phyloP scores from a whole-genome alignment of 2,888 invertebrate species.

The Nemapogon koenigi region DNA sequence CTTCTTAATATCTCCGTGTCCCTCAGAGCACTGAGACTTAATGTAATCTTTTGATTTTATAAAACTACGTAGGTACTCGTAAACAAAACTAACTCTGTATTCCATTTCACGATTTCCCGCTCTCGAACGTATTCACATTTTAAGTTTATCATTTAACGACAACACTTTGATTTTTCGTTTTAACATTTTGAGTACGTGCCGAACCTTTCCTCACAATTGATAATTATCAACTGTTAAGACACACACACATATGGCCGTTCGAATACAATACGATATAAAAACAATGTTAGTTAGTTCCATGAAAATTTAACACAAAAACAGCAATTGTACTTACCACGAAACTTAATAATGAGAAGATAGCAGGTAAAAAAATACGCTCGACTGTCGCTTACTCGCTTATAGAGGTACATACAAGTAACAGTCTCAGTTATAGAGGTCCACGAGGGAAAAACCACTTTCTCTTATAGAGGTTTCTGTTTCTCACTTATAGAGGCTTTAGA shows the following conservation, averaged over 20 bases:
- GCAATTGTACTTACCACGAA: too few species aligned
- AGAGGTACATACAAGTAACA: conserved; percentile 9
- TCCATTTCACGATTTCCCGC: neutral
- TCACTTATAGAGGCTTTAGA: conserved; percentile 14
- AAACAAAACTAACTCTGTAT: neutral
- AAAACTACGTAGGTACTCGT: neutral
- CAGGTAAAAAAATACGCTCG: too few species aligned
- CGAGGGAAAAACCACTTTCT: conserved; percentile 13
- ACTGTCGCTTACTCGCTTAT: too few species aligned
- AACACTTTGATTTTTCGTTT: neutral
- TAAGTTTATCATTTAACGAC: neutral
- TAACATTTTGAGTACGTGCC: neutral
- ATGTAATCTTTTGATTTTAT: neutral
- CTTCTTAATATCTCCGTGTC: conserved; percentile 3
- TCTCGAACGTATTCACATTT: neutral
- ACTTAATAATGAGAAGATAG: too few species aligned
- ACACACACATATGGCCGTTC: neutral
- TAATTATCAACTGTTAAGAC: neutral
- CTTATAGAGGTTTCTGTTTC: conserved; percentile 14
- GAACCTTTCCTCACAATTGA: neutral
- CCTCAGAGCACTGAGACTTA: conserved; percentile 4
- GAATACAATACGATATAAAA: neutral
- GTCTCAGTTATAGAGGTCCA: conserved; percentile 13
- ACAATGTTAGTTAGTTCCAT: neutral
- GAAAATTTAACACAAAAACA: too few species aligned